Percentiles rank a stretch among this genome's conserved stretches.
These are phyloP conservation scores for Macrocentrus cingulum DNA, from an alignment of 1,140 invertebrate species.

Conservation along the genomic window DNA sequence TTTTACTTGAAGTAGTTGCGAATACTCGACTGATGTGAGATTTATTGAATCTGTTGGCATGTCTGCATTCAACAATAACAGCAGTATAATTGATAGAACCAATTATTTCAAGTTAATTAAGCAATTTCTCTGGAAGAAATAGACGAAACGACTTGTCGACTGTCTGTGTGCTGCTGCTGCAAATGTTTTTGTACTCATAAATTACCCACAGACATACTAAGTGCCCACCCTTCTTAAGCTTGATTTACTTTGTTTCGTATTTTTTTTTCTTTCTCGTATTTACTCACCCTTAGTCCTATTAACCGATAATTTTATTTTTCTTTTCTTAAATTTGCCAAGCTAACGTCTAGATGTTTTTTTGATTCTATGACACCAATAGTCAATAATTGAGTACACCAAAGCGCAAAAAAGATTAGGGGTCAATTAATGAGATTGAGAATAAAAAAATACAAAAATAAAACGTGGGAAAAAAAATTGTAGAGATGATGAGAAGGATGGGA, in stretches of 20 bases:
- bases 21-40: conserved; percentile 7
- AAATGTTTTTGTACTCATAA: conserved; percentile 34
- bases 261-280: conserved; percentile 7
- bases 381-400: no score
- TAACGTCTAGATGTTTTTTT: not conserved
- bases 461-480: no score
- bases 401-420: no score
- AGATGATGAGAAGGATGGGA: conserved; percentile 4
- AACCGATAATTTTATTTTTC: not conserved
- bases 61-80: no score
- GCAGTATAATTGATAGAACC: conserved; percentile 24
- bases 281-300: no score
- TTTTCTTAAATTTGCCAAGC: not conserved
- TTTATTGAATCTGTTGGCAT: no score
- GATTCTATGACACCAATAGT: no score
- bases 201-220: conserved; percentile 29
- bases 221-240: conserved; percentile 26
- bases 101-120: conserved; percentile 40
- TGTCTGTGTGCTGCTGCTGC: conserved; percentile 3
- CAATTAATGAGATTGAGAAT: not conserved
- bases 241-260: conserved; percentile 21
- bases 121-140: conserved; percentile 33
- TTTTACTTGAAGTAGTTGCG: not conserved
- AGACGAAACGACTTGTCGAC: conserved; percentile 10
- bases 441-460: not conserved